phyloP scores from a whole-genome alignment of 2,797 vertebrate species.

The Carcharodon carcharias region DNA sequence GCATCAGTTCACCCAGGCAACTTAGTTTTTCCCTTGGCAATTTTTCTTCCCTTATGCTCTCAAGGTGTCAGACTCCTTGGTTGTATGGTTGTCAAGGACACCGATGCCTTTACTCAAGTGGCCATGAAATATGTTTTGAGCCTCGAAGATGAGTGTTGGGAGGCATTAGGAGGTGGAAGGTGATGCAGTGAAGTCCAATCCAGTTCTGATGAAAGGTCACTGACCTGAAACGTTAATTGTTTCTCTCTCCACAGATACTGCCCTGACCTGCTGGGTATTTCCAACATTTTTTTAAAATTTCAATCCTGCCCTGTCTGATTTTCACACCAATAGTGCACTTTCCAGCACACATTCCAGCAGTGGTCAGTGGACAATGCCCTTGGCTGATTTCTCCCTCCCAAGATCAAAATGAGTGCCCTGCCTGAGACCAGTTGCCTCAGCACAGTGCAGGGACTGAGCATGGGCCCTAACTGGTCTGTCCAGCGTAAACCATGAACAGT shows the following conservation, averaged over 20 bases:
- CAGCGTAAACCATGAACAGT: not conserved
- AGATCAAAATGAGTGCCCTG: not conserved
- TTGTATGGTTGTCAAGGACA: not conserved
- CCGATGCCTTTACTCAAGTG: not conserved
- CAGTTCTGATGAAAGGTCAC: not conserved
- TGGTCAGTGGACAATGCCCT: not conserved
- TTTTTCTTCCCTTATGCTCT: not conserved
- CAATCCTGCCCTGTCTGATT: not conserved
- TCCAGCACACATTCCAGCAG: not conserved
- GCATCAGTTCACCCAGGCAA: not conserved
- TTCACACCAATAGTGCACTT: not conserved
- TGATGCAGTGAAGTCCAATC: not conserved
- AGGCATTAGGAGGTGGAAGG: not conserved
- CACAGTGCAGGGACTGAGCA: not conserved
- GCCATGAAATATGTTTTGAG: not conserved
- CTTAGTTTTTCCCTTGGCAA: not conserved
- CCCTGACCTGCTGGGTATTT: not conserved
- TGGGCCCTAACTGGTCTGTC: not conserved
- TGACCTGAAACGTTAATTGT: not conserved
- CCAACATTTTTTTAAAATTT: not conserved
- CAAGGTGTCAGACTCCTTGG: not conserved
- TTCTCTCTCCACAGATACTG: not conserved
- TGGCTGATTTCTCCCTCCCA: not conserved
- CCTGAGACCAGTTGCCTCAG: not conserved
- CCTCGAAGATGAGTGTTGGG: not conserved